phyloP scores from a whole-genome alignment of 2,888 invertebrate species.

The Linnaemya vulpina region DNA sequence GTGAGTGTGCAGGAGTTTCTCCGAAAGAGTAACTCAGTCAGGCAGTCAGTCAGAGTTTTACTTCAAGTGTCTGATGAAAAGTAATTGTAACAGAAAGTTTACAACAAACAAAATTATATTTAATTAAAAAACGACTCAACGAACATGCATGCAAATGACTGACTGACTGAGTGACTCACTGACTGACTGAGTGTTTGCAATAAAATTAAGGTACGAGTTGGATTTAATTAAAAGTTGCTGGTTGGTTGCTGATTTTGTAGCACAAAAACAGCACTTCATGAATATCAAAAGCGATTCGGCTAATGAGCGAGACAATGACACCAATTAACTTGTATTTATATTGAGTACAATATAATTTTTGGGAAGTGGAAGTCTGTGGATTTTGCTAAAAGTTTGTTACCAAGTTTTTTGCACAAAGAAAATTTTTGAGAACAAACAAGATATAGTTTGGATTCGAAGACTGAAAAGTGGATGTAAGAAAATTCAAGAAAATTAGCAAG shows the following conservation, averaged over 20 bases:
- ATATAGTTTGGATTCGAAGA: too few species aligned
- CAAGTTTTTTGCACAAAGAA: too few species aligned
- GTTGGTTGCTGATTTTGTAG: too few species aligned
- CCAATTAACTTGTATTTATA: not conserved
- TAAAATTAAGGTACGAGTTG: not conserved
- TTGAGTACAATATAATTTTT: not conserved
- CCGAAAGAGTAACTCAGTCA: not conserved
- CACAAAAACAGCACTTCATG: not conserved
- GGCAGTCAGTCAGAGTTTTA: slow-evolving; percentile 1
- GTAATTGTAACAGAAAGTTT: slow-evolving; percentile 28
- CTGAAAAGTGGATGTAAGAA: too few species aligned
- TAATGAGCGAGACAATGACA: not conserved
- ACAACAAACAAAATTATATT: slow-evolving; percentile 24
- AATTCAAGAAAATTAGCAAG: too few species aligned
- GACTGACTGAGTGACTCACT: too few species aligned
- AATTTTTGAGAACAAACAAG: too few species aligned
- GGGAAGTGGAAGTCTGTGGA: not conserved
- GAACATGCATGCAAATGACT: not conserved
- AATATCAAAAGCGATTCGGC: not conserved
- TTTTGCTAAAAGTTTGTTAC: not conserved
- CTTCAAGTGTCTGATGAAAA: slow-evolving; percentile 23
- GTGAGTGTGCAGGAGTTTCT: slow-evolving; percentile 3
- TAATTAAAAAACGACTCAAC: slow-evolving; percentile 36
- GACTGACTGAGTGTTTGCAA: not conserved
- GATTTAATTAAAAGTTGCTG: slow-evolving; percentile 22